Evolutionary conservation across 2,113 vertebrate species (phyloP).

Genomic region (Penelope pileata): DNA sequence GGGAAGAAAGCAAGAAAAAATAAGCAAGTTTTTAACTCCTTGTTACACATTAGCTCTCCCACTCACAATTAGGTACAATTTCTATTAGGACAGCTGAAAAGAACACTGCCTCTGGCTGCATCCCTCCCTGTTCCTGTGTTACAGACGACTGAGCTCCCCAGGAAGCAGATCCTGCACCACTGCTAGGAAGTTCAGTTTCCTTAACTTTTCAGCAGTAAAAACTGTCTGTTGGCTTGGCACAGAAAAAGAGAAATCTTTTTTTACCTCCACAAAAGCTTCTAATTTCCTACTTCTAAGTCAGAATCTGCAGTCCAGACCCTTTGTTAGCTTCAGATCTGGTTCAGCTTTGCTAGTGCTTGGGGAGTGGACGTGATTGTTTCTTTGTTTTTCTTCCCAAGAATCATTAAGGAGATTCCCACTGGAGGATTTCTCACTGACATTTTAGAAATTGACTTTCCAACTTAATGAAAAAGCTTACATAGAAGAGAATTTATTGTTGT

Average conservation of each 20-base stretch:
- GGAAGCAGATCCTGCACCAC: not conserved
- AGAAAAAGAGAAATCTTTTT: not conserved
- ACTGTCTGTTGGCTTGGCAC: not conserved
- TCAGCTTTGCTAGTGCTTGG: not conserved
- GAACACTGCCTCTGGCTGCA: not conserved
- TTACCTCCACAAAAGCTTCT: not conserved
- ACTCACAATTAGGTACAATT: not conserved
- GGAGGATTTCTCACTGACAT: not conserved
- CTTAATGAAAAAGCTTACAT: not conserved
- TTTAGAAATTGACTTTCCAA: not conserved
- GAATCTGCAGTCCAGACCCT: not conserved
- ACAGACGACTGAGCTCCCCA: not conserved
- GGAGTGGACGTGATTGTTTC: not conserved
- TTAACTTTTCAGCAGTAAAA: not conserved
- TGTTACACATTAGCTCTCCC: not conserved
- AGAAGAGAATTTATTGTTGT: not conserved
- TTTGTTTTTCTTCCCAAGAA: not conserved
- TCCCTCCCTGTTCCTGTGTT: not conserved
- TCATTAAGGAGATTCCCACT: not conserved
- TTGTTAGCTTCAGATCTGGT: not conserved
- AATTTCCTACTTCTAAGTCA: not conserved
- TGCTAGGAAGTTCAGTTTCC: not conserved
- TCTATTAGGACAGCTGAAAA: not conserved
- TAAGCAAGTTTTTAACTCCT: not conserved
- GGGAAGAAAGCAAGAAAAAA: not conserved